phyloP scores from a whole-genome alignment of 2,797 vertebrate species.

The Anguilla anguilla region DNA sequence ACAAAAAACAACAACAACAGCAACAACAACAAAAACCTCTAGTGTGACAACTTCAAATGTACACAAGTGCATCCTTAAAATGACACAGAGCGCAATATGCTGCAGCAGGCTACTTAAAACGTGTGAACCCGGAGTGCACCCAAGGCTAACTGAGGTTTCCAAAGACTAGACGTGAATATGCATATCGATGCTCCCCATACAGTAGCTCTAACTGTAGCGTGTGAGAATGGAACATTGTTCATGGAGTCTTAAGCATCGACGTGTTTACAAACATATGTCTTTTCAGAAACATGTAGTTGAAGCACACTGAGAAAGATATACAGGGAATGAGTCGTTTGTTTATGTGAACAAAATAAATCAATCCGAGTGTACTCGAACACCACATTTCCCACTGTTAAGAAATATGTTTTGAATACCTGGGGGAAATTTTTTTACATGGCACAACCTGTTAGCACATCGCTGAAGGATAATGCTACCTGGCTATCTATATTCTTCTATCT shows the following conservation, averaged over 20 bases:
- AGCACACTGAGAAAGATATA: background rate
- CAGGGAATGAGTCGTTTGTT: background rate
- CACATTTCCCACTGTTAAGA: background rate
- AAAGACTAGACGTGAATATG: background rate
- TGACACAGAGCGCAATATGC: background rate
- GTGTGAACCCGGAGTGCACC: background rate
- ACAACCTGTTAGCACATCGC: background rate
- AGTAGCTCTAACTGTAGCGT: background rate
- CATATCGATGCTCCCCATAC: background rate
- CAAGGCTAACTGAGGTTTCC: background rate
- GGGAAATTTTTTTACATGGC: background rate
- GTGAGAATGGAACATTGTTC: background rate
- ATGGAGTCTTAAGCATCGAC: background rate
- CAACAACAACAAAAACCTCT: background rate
- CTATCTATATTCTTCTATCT: background rate
- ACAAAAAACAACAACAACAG: background rate
- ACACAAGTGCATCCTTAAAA: background rate
- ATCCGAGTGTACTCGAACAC: background rate
- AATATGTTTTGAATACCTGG: background rate
- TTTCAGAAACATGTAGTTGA: background rate
- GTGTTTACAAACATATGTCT: background rate
- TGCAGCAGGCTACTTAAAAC: background rate
- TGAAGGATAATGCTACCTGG: background rate
- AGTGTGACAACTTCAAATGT: background rate
- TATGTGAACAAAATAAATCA: background rate